phyloP scores from a whole-genome alignment of 2,797 vertebrate genomes.

The Bufotes viridis region DNA sequence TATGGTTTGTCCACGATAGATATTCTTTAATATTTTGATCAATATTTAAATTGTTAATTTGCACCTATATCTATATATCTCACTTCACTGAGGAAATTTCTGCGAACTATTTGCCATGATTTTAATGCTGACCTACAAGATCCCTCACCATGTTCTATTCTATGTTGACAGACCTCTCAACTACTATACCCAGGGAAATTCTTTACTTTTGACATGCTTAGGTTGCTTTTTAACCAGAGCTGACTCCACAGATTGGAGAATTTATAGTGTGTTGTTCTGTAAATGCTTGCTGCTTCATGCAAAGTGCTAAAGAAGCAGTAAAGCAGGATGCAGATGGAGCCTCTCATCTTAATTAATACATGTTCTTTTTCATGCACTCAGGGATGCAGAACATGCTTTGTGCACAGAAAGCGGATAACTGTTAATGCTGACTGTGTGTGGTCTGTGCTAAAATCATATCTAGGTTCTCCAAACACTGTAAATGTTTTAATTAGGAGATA shows the following conservation, averaged over 20 bases:
- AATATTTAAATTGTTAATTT: not conserved
- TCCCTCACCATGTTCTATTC: not conserved
- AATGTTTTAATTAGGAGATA: constrained; percentile 18
- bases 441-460: not conserved
- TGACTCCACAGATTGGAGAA: not conserved
- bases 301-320: constrained; percentile 22
- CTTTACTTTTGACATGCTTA: not conserved
- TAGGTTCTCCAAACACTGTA: not conserved
- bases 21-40: not conserved
- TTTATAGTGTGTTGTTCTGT: constrained; percentile 4
- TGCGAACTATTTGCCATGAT: not conserved
- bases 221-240: constrained; percentile 8
- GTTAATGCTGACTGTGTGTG: constrained; percentile 5
- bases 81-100: not conserved
- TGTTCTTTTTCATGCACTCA: constrained; percentile 11
- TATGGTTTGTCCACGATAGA: not conserved
- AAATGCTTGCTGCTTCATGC: not conserved
- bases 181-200: not conserved
- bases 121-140: not conserved
- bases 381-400: constrained; percentile 41
- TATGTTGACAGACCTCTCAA: not conserved
- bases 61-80: no score
- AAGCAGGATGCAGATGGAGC: constrained; percentile 30
- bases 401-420: constrained; percentile 1
- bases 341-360: constrained; percentile 32